Evolutionary conservation across 2,113 vertebrate genomes (phyloP).

Genomic region (Tretioscincus oriximinensis): DNA sequence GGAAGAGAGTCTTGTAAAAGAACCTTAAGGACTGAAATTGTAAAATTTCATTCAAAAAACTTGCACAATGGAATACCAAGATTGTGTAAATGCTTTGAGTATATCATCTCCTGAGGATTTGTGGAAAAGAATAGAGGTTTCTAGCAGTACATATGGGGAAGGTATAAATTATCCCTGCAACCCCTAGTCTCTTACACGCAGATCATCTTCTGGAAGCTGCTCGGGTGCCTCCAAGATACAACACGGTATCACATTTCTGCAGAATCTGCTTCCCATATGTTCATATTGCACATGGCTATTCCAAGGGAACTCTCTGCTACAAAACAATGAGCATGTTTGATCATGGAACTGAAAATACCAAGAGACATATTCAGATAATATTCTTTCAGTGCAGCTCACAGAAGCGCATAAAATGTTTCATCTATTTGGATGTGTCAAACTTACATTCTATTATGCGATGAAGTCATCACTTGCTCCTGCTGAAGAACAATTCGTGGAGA

Average conservation of each 20-base stretch:
- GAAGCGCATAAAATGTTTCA: neutral
- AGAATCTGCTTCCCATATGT: neutral
- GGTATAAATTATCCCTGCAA: no score
- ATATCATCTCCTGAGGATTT: neutral
- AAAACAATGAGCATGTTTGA: neutral
- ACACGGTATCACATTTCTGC: neutral
- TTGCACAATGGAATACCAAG: neutral
- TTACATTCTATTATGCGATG: neutral
- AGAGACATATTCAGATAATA: no score
- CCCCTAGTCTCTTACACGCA: neutral
- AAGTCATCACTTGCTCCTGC: neutral
- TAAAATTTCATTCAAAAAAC: neutral
- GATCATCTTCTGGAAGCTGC: neutral
- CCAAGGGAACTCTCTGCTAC: neutral
- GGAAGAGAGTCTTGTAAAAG: neutral
- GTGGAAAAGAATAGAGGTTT: neutral
- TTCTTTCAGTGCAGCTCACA: neutral
- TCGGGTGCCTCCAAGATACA: neutral
- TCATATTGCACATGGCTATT: conserved; percentile 20
- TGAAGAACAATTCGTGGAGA: neutral
- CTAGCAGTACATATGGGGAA: neutral
- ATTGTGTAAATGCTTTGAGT: no score
- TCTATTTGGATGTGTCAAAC: neutral
- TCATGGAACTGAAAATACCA: neutral
- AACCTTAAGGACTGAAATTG: neutral